Conservation (phyloP, 2,113 vertebrate genomes). For the Setophaga coronata region DNA sequence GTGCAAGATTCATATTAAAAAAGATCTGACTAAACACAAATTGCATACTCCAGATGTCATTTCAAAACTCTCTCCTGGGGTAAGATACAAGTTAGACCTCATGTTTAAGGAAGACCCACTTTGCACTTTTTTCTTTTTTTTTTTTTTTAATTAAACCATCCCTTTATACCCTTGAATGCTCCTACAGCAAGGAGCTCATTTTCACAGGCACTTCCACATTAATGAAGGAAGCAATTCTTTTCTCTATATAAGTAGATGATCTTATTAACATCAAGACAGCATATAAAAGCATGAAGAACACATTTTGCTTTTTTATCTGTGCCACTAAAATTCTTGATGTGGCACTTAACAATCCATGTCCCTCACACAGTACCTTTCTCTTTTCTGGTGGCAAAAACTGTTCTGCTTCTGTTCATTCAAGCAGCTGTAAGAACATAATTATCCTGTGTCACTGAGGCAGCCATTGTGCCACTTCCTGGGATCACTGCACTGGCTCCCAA, state of each 20-base stretch:
- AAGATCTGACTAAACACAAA: neutral
- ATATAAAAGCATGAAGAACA: neutral
- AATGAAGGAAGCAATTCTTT: neutral
- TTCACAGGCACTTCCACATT: neutral
- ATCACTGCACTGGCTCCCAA: neutral
- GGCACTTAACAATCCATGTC: neutral
- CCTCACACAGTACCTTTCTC: neutral
- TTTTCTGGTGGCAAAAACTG: neutral
- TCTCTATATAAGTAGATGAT: neutral
- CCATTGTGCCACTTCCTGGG: neutral
- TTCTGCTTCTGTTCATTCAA: neutral
- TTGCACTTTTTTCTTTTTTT: neutral
- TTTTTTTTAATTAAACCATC: neutral
- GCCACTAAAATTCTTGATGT: neutral
- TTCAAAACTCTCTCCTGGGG: neutral
- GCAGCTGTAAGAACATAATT: neutral
- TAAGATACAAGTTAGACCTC: neutral
- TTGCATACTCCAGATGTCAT: neutral
- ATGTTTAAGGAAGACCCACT: neutral
- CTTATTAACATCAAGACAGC: neutral
- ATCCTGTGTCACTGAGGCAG: neutral
- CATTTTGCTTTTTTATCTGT: neutral
- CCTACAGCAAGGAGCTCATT: neutral
- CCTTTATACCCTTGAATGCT: neutral
- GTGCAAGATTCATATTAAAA: neutral